Percentiles rank a stretch among this genome's conserved stretches.
Evolutionary conservation across 2,797 vertebrate genomes (phyloP).

Genomic region (Rhinophrynus dorsalis): DNA sequence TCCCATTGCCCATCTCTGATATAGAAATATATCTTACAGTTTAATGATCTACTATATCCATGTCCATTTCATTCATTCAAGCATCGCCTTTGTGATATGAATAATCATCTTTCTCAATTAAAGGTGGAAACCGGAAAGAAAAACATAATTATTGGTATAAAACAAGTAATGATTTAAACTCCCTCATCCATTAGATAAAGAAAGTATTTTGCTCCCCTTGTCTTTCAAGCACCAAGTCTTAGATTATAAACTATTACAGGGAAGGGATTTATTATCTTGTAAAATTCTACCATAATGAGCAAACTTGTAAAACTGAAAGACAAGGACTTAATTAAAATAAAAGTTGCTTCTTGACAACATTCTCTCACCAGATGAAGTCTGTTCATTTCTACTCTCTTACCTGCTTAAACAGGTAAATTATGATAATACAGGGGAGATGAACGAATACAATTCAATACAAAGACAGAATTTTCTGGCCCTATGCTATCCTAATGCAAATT

Average conservation of each 20-base stretch:
- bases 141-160: neutral
- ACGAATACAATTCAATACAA: too few species aligned
- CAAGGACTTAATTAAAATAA: conserved; percentile 6
- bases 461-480: too few species aligned
- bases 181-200: neutral
- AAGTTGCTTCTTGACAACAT: neutral
- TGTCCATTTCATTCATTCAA: too few species aligned
- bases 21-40: too few species aligned
- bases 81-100: too few species aligned
- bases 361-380: neutral
- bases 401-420: too few species aligned
- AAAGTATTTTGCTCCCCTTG: neutral
- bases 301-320: neutral
- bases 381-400: neutral
- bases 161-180: neutral
- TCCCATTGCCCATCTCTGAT: too few species aligned
- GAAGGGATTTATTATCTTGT: neutral
- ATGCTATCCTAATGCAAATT: too few species aligned
- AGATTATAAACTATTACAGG: neutral
- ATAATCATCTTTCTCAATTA: neutral
- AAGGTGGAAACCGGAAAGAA: neutral
- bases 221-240: neutral
- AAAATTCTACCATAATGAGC: neutral
- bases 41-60: too few species aligned
- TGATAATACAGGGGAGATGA: too few species aligned